Evolutionary conservation across 2,113 vertebrate species (phyloP).

Genomic region (Mungos mungo): DNA sequence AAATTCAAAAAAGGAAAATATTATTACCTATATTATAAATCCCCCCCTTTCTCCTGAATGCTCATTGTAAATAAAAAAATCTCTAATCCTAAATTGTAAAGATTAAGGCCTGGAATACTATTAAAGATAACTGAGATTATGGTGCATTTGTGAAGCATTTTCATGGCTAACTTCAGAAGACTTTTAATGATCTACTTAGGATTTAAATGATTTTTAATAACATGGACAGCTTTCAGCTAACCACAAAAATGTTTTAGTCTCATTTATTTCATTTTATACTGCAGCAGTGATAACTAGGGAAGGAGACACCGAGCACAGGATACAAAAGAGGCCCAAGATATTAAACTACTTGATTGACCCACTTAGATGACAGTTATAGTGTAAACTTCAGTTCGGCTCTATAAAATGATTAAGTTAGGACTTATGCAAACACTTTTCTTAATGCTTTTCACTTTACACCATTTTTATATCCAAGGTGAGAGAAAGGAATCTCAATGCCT

Average conservation of each 20-base stretch:
- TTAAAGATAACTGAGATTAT: slow-evolving; percentile 66
- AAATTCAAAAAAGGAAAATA: slow-evolving; percentile 49
- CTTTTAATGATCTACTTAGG: neutral
- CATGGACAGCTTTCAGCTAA: slow-evolving; percentile 25
- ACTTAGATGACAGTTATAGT: neutral
- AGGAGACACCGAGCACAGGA: neutral
- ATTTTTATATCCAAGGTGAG: neutral
- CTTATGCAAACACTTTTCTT: neutral
- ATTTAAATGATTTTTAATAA: slow-evolving; percentile 9
- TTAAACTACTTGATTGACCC: neutral
- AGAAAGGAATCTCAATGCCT: neutral
- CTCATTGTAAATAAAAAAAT: neutral
- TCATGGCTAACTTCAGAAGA: slow-evolving; percentile 25
- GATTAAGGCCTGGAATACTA: neutral
- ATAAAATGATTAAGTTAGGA: neutral
- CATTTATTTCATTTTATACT: neutral
- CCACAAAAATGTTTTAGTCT: neutral
- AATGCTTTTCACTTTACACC: neutral
- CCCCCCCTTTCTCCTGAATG: neutral
- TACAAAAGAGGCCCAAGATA: neutral
- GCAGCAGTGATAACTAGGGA: neutral
- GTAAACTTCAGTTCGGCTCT: neutral
- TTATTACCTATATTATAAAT: slow-evolving; percentile 55
- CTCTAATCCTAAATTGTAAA: neutral
- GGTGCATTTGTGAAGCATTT: slow-evolving; percentile 13